These are phyloP conservation scores for Lasioglossum morio DNA, from an alignment of 2,888 invertebrate genomes.

Conservation along the genomic window DNA sequence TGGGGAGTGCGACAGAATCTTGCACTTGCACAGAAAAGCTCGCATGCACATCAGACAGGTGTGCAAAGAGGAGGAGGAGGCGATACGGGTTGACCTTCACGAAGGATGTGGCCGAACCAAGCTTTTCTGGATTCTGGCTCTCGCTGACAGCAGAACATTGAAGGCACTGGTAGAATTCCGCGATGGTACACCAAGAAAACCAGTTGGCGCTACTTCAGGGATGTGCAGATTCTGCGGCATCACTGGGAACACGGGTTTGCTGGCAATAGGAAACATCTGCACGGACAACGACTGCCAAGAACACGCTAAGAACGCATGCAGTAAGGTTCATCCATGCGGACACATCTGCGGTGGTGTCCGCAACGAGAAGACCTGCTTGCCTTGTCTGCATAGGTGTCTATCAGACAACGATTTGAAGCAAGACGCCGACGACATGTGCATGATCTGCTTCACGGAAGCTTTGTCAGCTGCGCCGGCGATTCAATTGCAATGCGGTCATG, in stretches of 20 bases:
- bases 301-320: conserved; percentile 93
- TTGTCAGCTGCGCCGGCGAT: conserved; percentile 97
- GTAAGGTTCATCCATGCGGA: conserved; percentile 93
- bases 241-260: conserved; percentile 91
- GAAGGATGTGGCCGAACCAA: conserved; percentile 98
- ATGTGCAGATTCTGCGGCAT: conserved; percentile 97
- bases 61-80: conserved; percentile 98
- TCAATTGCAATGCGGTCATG: conserved; percentile 96
- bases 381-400: conserved; percentile 95
- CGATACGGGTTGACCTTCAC: conserved; percentile 98
- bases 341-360: conserved; percentile 98
- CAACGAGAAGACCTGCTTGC: conserved; percentile 93
- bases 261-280: conserved; percentile 97
- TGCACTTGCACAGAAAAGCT: conserved; percentile 96
- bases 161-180: conserved; percentile 97
- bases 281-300: conserved; percentile 96
- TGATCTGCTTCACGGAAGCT: conserved; percentile 99
- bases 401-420: conserved; percentile 89
- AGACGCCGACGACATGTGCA: conserved; percentile 99
- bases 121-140: conserved; percentile 96
- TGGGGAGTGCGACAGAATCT: conserved; percentile 97
- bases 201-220: conserved; percentile 86
- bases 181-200: conserved; percentile 88
- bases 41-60: conserved; percentile 94
- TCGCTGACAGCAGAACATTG: conserved; percentile 96